A percentile compares a stretch with the other conserved stretches of the same genome.
Evolutionary conservation across 2,888 invertebrate genomes (phyloP).

Genomic region (Trachelus troglodyta): DNA sequence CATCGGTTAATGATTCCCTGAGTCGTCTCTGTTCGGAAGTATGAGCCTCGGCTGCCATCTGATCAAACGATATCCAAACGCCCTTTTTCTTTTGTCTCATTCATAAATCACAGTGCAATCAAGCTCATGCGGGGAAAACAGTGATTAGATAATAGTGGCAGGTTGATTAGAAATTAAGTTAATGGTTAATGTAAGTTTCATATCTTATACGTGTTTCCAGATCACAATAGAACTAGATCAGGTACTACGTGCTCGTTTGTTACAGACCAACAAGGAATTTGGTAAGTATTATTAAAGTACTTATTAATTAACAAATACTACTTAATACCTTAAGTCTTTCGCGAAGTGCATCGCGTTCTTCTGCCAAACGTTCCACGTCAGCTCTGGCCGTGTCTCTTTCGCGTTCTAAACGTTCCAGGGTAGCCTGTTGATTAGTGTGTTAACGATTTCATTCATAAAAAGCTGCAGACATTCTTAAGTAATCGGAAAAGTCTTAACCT

Average conservation of each 20-base stretch:
- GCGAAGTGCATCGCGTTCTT: slow-evolving; percentile 72
- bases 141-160: background rate
- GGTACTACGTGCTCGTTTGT: background rate
- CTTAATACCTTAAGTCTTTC: slow-evolving; percentile 69
- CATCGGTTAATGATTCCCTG: slow-evolving; percentile 67
- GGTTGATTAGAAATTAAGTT: background rate
- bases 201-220: background rate
- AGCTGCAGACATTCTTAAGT: background rate
- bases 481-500: slow-evolving; percentile 24
- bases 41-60: slow-evolving; percentile 66
- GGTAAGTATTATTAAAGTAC: slow-evolving; percentile 8
- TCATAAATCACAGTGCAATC: slow-evolving; percentile 23
- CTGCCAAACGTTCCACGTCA: slow-evolving; percentile 71
- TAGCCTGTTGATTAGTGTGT: slow-evolving; percentile 44
- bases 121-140: slow-evolving; percentile 8
- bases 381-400: slow-evolving; percentile 71
- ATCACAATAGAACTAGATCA: background rate
- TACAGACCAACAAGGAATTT: slow-evolving; percentile 23
- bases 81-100: slow-evolving; percentile 11
- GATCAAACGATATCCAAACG: slow-evolving; percentile 30
- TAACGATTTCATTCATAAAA: background rate
- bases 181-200: background rate
- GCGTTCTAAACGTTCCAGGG: slow-evolving; percentile 64
- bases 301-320: background rate
- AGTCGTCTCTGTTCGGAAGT: slow-evolving; percentile 67